These are phyloP conservation scores for Butastur rufipennis DNA, from an alignment of 2,113 vertebrate genomes.

Conservation along the genomic window DNA sequence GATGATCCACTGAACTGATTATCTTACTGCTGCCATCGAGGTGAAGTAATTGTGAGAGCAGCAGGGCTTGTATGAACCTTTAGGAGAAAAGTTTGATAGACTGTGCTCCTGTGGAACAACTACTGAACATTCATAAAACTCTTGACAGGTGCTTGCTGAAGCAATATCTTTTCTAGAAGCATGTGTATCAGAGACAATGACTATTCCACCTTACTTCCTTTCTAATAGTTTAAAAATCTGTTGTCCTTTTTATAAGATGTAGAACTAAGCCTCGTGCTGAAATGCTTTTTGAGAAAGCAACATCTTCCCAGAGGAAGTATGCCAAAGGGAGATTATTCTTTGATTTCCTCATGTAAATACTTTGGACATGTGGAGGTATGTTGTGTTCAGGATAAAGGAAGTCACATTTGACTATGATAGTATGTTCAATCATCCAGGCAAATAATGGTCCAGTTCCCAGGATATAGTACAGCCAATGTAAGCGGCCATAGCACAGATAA, in stretches of 20 bases:
- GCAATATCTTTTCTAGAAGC: neutral
- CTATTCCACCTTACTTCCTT: neutral
- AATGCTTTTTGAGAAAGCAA: neutral
- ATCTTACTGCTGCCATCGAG: conserved; percentile 47
- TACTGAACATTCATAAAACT: neutral
- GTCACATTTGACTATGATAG: neutral
- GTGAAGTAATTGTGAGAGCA: neutral
- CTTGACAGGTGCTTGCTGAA: neutral
- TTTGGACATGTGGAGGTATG: neutral
- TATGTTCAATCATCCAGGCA: neutral
- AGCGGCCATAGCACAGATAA: neutral
- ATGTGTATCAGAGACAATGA: neutral
- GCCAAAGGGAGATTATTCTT: neutral
- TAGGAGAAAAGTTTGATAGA: neutral
- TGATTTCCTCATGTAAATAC: neutral
- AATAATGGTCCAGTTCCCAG: neutral
- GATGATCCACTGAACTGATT: neutral
- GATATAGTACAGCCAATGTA: neutral
- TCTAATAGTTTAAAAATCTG: neutral
- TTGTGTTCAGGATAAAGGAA: neutral
- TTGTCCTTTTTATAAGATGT: neutral
- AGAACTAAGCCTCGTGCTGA: neutral
- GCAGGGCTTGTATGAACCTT: neutral
- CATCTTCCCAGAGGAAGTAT: neutral
- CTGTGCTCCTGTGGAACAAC: neutral